Base-by-base conservation (phyloP, 2,888 invertebrate genomes). In the Oithona nana region DNA sequence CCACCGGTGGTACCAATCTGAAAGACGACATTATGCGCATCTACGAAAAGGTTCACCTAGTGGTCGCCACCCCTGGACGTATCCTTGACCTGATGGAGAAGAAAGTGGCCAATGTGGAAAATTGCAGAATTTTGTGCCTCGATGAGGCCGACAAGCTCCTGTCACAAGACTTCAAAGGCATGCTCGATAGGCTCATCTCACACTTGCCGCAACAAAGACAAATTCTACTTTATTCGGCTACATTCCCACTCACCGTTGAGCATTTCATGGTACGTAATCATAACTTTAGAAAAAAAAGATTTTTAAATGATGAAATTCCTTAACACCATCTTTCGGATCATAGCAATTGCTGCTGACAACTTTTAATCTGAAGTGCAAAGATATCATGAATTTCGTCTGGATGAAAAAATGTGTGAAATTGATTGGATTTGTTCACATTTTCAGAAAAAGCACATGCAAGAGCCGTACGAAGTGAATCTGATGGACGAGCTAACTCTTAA, bases 61-160 rank as follows among this genome's bases (percentile, higher is more conserved):
- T 98, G 71, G 95, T 98, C 73, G 98, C 97, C 66, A 99, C 98
- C 67, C 98, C 98, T 66, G 98, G 98, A 70, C 85, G 98, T 75
- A 97, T 99, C 77, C 82, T 97, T 73, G 98, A 98, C 82, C 83
- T 98, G 75, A 94, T 98, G 89, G 97, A 98, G 77, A 97, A 98
- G 76, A 84, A 87, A 49, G 80, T 85, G 65, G 92, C 93, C 64
- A 86, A 90, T 74, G 89, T 95, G 84, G 86, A 88, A 69, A 83
- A 90, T 71, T 99, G 98, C 81, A 84, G 85, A 76, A 93, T 92
- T 77, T 80, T 98, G 71, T 94, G 98, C 69, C 80, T 98, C 71
- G 98, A 98, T 78, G 98, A 98, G 79, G 98, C 97, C 68, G 97
- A 98, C 75, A 98, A 98, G 77, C 81, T 98, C 70, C 81, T 98